These are phyloP conservation scores for Colinus virginianus DNA, from an alignment of 2,113 vertebrate species.

Conservation along the genomic window DNA sequence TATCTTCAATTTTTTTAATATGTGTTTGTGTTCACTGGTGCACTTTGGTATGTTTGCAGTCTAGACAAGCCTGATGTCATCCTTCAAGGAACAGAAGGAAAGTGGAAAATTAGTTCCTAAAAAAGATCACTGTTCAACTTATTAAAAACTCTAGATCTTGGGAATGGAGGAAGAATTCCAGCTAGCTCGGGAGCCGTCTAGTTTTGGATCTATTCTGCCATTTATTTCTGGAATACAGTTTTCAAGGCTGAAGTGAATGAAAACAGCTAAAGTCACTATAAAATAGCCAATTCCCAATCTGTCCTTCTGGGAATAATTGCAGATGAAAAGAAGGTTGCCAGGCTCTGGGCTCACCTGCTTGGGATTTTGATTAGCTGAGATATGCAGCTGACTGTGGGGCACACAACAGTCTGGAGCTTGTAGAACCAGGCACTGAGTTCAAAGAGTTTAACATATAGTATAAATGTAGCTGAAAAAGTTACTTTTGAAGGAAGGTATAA, in stretches of 20 bases:
- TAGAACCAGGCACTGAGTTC: background rate
- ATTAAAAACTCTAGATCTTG: background rate
- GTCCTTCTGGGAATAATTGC: background rate
- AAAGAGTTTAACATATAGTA: background rate
- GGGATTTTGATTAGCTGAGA: background rate
- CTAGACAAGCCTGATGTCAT: background rate
- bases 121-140: background rate
- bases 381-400: fast-evolving
- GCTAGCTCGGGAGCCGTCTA: background rate
- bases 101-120: background rate
- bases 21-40: fast-evolving
- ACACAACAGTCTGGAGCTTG: background rate
- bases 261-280: background rate
- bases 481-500: background rate
- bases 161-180: background rate
- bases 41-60: background rate
- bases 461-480: background rate
- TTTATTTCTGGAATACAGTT: background rate
- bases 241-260: background rate
- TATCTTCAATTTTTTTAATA: background rate
- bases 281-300: background rate
- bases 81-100: background rate
- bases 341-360: background rate
- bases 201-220: background rate
- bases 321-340: background rate